Conservation (phyloP, 1,140 invertebrate species). For the Platyura marginata region DNA sequence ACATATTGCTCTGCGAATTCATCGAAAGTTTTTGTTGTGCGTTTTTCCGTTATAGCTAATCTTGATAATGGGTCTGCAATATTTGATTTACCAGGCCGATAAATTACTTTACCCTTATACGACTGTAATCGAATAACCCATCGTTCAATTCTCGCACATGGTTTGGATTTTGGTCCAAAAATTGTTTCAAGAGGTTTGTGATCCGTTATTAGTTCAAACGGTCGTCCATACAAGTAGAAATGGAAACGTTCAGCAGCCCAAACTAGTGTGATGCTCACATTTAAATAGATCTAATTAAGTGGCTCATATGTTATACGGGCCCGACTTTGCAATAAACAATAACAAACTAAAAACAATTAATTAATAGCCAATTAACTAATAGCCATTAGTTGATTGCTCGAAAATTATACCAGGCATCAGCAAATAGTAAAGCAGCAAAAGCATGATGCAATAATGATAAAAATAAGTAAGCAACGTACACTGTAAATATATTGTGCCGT, state of each 20-base stretch:
- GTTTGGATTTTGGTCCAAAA: conserved; percentile 8
- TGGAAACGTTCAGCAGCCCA: conserved; percentile 16
- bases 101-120: conserved; percentile 10
- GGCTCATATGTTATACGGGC: too few species aligned
- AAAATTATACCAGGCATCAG: too few species aligned
- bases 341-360: too few species aligned
- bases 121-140: conserved; percentile 11
- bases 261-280: too few species aligned
- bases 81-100: conserved; percentile 8
- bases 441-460: too few species aligned
- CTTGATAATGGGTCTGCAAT: conserved; percentile 7
- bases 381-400: too few species aligned
- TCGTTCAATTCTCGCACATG: conserved; percentile 10
- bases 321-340: too few species aligned
- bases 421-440: too few species aligned
- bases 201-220: conserved; percentile 21
- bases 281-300: too few species aligned
- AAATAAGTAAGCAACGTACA: too few species aligned
- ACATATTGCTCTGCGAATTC: background rate
- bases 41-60: conserved; percentile 3
- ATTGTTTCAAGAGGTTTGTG: conserved; percentile 11
- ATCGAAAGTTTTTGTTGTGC: background rate
- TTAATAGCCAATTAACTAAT: too few species aligned
- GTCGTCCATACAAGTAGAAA: conserved; percentile 11
- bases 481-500: too few species aligned